phyloP scores from a whole-genome alignment of 2,888 invertebrate species.

The Megamerina dolium region DNA sequence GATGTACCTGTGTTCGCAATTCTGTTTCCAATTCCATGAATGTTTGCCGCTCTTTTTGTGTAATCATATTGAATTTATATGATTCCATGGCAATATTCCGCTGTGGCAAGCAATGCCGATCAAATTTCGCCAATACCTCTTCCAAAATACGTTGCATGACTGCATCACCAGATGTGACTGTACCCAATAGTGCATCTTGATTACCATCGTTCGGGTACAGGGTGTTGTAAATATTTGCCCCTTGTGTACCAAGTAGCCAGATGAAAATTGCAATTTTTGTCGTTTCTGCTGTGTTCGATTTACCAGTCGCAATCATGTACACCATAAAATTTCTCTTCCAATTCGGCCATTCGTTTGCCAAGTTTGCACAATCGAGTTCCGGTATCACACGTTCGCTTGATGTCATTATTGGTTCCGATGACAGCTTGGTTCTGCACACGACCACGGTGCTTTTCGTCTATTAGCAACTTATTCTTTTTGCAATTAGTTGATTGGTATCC shows the following conservation, averaged over 20 bases:
- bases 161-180: neutral
- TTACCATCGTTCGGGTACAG: slow-evolving; percentile 3
- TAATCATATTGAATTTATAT: slow-evolving; percentile 20
- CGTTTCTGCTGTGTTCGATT: neutral
- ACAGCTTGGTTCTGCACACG: too few relatives aligned
- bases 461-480: too few relatives aligned
- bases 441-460: too few relatives aligned
- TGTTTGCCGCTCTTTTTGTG: slow-evolving; percentile 17
- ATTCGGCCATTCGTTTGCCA: slow-evolving; percentile 8
- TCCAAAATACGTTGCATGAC: slow-evolving; percentile 5
- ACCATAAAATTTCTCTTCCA: slow-evolving; percentile 6
- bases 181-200: slow-evolving; percentile 2
- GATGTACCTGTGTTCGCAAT: slow-evolving; percentile 16
- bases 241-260: slow-evolving; percentile 3
- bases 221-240: slow-evolving; percentile 2
- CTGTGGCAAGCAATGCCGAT: slow-evolving; percentile 16
- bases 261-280: slow-evolving; percentile 7
- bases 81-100: slow-evolving; percentile 10
- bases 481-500: too few relatives aligned
- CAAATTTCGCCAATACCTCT: slow-evolving; percentile 13
- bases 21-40: slow-evolving; percentile 20
- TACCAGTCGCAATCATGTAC: slow-evolving; percentile 8
- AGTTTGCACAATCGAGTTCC: neutral
- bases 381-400: too few relatives aligned
- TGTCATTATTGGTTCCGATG: too few relatives aligned